These are phyloP conservation scores for Acanthornis magna DNA, from an alignment of 2,797 vertebrate genomes.

Conservation along the genomic window DNA sequence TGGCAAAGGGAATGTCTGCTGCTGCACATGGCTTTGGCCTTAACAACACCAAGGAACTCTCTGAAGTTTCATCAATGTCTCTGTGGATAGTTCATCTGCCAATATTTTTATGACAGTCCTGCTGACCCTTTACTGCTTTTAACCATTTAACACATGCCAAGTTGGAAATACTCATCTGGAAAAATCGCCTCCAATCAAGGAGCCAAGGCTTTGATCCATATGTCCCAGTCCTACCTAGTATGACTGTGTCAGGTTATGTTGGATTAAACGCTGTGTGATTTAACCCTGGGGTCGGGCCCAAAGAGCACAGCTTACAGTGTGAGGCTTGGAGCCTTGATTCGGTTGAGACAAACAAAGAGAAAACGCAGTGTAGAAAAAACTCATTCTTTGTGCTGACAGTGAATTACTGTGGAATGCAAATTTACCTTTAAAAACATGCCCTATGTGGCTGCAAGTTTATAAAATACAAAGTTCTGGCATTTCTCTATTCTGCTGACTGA, in stretches of 20 bases:
- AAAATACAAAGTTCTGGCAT: neutral
- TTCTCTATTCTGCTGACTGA: neutral
- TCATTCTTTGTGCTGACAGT: neutral
- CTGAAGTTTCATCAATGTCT: neutral
- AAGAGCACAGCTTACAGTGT: fast-evolving
- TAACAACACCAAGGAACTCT: neutral
- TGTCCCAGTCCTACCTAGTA: neutral
- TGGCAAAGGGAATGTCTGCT: neutral
- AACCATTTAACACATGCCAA: neutral
- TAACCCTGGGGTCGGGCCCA: neutral
- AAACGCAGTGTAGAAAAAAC: neutral
- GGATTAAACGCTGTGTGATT: neutral
- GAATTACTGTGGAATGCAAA: neutral
- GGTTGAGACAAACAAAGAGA: neutral
- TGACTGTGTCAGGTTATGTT: neutral
- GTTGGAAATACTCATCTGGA: neutral
- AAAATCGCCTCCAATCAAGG: neutral
- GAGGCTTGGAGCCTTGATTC: neutral
- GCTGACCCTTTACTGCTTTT: neutral
- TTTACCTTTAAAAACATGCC: neutral
- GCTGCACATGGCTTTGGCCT: neutral
- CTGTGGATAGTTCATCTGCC: neutral
- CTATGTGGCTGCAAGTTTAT: neutral
- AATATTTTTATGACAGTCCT: neutral
- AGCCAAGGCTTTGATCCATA: neutral